Conservation (phyloP, 2,888 invertebrate species). For the Andrena marginata region DNA sequence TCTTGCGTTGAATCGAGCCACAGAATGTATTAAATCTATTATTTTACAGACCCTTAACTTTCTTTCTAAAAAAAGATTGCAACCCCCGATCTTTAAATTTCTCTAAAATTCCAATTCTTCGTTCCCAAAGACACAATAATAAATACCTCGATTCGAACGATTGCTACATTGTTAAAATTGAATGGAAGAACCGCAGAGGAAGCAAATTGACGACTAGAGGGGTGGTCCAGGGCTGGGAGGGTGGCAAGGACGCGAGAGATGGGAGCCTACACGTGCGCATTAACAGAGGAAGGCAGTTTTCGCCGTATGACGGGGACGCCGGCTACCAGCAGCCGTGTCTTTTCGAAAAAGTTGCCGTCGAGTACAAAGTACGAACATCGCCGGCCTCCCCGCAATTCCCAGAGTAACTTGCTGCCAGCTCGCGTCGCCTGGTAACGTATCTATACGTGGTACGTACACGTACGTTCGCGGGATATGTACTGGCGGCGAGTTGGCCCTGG, state of each 20-base stretch:
- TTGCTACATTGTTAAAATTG: not conserved
- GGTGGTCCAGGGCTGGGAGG: not conserved
- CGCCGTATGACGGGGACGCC: slow-evolving; percentile 50
- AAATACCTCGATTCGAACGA: not conserved
- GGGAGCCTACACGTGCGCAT: slow-evolving; percentile 75
- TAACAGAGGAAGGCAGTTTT: slow-evolving; percentile 76
- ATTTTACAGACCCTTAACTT: too few relatives aligned
- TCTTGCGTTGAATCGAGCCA: too few relatives aligned
- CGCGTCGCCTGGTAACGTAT: slow-evolving; percentile 77
- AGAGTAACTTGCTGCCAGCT: slow-evolving; percentile 73
- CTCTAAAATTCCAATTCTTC: not conserved
- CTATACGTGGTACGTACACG: slow-evolving; percentile 70
- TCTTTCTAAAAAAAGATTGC: not conserved
- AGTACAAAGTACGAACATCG: slow-evolving; percentile 73
- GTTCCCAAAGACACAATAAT: not conserved
- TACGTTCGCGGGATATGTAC: slow-evolving; percentile 63
- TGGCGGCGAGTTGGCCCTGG: slow-evolving; percentile 48
- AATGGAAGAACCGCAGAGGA: not conserved
- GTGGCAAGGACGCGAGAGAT: slow-evolving; percentile 40
- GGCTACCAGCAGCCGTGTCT: slow-evolving; percentile 57
- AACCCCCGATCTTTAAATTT: not conserved
- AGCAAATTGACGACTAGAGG: slow-evolving; percentile 18
- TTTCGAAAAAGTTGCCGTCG: slow-evolving; percentile 70
- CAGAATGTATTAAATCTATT: too few relatives aligned
- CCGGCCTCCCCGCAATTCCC: slow-evolving; percentile 69